phyloP scores from a whole-genome alignment of 2,888 invertebrate species.

The Lasioglossum villosulum region DNA sequence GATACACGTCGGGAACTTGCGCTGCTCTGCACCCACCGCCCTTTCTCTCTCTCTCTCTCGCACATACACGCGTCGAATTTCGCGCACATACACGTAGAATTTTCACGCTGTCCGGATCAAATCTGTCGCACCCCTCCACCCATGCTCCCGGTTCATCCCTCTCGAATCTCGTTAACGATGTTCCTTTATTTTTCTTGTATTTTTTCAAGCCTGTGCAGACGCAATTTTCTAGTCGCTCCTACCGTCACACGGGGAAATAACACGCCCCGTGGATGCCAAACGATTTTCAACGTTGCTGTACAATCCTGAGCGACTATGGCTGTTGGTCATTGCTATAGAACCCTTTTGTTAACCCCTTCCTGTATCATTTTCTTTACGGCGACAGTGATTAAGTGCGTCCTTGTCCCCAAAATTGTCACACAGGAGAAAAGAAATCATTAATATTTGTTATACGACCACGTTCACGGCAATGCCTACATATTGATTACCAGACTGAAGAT shows the following conservation, averaged over 20 bases:
- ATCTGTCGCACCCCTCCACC: not conserved
- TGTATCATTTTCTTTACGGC: not conserved
- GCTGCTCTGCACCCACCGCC: slow-evolving; percentile 33
- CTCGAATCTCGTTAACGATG: slow-evolving; percentile 53
- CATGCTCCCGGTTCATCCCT: slow-evolving; percentile 33
- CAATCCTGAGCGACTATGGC: not conserved
- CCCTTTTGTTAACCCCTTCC: not conserved
- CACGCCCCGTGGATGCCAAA: not conserved
- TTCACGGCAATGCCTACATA: no score
- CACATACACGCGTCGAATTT: not conserved
- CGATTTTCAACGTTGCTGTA: not conserved
- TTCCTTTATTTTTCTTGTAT: slow-evolving; percentile 34
- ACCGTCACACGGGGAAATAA: not conserved
- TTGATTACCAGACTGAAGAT: no score
- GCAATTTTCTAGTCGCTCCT: slow-evolving; percentile 10
- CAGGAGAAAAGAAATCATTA: not conserved
- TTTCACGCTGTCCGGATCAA: not conserved
- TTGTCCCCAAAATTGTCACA: no score
- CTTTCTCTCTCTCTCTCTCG: not conserved
- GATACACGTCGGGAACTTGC: slow-evolving; percentile 64
- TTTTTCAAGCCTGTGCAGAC: not conserved
- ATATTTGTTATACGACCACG: not conserved
- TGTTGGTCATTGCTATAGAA: not conserved
- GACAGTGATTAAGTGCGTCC: not conserved
- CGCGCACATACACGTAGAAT: not conserved